Evolutionary conservation across 2,888 invertebrate genomes (phyloP).

Genomic region (Seira ritae): DNA sequence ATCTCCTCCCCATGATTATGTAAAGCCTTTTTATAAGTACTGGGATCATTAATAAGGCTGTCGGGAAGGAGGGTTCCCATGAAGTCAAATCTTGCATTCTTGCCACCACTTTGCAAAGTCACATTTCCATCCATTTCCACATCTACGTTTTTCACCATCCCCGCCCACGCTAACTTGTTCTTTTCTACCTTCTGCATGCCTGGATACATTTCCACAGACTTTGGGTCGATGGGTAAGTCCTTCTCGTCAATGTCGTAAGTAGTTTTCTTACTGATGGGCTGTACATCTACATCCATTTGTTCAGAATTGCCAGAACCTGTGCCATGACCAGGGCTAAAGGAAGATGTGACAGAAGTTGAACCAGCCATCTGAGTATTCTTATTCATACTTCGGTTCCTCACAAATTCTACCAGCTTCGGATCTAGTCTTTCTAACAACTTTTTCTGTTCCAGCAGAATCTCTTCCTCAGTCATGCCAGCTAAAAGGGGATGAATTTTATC

Average conservation of each 20-base stretch:
- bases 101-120: background rate
- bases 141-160: constrained; percentile 78
- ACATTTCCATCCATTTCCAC: background rate
- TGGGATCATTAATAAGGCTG: constrained; percentile 14
- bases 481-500: constrained; percentile 55
- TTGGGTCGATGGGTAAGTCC: constrained; percentile 75
- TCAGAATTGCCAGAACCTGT: constrained; percentile 25
- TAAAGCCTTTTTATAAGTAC: constrained; percentile 80
- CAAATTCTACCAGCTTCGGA: constrained; percentile 82
- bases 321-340: background rate
- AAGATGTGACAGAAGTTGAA: constrained; percentile 48
- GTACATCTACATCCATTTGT: constrained; percentile 28
- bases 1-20: constrained; percentile 97
- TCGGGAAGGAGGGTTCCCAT: constrained; percentile 77
- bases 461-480: constrained; percentile 82
- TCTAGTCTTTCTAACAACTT: constrained; percentile 82
- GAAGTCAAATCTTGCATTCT: constrained; percentile 83
- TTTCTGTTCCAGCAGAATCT: constrained; percentile 85
- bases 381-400: constrained; percentile 76
- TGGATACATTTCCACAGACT: constrained; percentile 84
- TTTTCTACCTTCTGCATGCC: constrained; percentile 91
- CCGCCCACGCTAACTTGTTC: constrained; percentile 94
- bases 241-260: constrained; percentile 74
- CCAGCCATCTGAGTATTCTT: constrained; percentile 24
- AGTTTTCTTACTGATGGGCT: constrained; percentile 41